A percentile compares a stretch with the other conserved stretches of the same genome.
Conservation (phyloP, 2,888 invertebrate genomes). For the Amphipyra tragopoginis region DNA sequence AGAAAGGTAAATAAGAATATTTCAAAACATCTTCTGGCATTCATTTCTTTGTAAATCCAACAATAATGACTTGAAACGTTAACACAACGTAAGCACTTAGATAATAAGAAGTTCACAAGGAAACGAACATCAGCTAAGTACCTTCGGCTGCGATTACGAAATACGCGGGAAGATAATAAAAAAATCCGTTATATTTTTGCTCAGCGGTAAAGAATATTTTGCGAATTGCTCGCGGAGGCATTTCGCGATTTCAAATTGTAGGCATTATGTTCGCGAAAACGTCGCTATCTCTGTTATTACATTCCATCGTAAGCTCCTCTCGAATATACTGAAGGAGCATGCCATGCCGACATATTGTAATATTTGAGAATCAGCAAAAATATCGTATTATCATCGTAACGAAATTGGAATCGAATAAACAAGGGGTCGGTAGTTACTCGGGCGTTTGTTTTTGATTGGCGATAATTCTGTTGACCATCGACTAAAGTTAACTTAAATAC, state of each 20-base stretch:
- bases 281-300: slow-evolving; percentile 80
- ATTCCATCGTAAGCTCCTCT: slow-evolving; percentile 70
- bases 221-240: slow-evolving; percentile 70
- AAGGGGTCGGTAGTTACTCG: slow-evolving; percentile 44
- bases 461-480: too few species aligned
- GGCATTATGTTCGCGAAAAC: slow-evolving; percentile 76
- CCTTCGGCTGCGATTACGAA: slow-evolving; percentile 56
- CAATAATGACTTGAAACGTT: slow-evolving; percentile 49
- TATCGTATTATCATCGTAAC: slow-evolving; percentile 63
- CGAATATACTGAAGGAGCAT: slow-evolving; percentile 66
- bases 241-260: slow-evolving; percentile 82
- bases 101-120: slow-evolving; percentile 51
- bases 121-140: slow-evolving; percentile 57
- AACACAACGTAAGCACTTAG: slow-evolving; percentile 49
- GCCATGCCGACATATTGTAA: slow-evolving; percentile 70
- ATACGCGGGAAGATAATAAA: slow-evolving; percentile 62
- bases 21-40: slow-evolving; percentile 27
- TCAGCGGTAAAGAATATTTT: slow-evolving; percentile 71
- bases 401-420: slow-evolving; percentile 69
- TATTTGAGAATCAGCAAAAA: slow-evolving; percentile 71
- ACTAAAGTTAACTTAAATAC: too few species aligned
- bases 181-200: slow-evolving; percentile 72
- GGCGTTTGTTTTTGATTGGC: slow-evolving; percentile 48
- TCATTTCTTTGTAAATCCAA: slow-evolving; percentile 30
- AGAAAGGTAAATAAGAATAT: slow-evolving; percentile 16